Base-by-base conservation (phyloP, 2,113 vertebrate species). In the Hiodon tergisus region DNA sequence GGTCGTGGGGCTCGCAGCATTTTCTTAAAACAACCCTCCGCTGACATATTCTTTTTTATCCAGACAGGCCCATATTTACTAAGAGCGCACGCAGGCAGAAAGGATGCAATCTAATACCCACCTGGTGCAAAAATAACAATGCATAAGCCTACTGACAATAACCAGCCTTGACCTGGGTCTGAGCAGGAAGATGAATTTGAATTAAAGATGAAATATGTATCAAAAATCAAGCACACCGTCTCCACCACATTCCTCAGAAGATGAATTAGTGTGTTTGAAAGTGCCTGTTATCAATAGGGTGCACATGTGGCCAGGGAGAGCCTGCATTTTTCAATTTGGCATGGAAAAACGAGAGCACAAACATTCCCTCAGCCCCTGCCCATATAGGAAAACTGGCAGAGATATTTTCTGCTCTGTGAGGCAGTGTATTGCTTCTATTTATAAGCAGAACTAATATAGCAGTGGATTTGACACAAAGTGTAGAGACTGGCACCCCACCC, bases 301-400 rank as follows among this genome's bases (percentile, higher is more conserved):
- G 73, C 81, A 83, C 73, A 81, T 75, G 78, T 77, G 75, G 53
- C 59, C 13, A 67, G 31, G 16, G 51, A 80, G 71, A 68, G 52
- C 51, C 67, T 69, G 77, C 78, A 75, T 80, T 77, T 69, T 60
- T 60, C 76, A 78, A 71, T 76, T 76, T 81, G 79, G 79, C 78
- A 51, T 59, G 50, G 57, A 47, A 70, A 66, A 74, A 77, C 31
- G 78, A n/a, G 61, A 71, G 68, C 69, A 59, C 65, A 76, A 76
- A 76, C 74, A 76, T 62, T 76, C 50, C 67, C 57, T 57, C 57
- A 69, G n/a, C 67, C 67, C 16, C 48, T 53, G 57, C 58, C 16
- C 74, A 54, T 70, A 69, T 67, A 75, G 63, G 46, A 67, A 75
- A 67, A 67, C 65, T 54, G 73, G 54, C 53, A 50, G 47, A 75